Evolutionary conservation across 2,797 vertebrate species (phyloP).

Genomic region (Helicolenus hilgendorfi): DNA sequence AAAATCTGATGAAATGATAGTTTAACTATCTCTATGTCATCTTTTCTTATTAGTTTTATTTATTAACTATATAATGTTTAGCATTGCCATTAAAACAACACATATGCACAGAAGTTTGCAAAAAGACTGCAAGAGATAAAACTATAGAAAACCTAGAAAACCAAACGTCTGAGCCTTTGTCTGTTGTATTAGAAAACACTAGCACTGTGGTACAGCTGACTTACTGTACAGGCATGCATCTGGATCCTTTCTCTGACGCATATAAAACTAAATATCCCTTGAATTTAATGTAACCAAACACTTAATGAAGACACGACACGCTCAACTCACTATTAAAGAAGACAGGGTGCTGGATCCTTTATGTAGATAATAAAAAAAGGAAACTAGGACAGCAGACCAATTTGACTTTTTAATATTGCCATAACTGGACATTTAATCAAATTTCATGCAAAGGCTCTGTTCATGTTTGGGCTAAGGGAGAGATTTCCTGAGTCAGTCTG

Average conservation of each 20-base stretch:
- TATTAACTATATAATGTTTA: background rate
- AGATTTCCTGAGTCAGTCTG: background rate
- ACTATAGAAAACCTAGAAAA: background rate
- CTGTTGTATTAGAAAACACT: conserved; percentile 8
- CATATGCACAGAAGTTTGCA: background rate
- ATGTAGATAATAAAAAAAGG: background rate
- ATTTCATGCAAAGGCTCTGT: background rate
- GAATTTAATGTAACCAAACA: background rate
- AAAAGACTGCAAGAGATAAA: background rate
- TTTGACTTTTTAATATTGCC: background rate
- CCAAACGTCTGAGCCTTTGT: background rate
- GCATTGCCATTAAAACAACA: background rate
- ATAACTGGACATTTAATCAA: background rate
- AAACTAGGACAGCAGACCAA: background rate
- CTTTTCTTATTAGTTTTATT: background rate
- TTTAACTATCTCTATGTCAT: background rate
- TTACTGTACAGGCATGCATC: background rate
- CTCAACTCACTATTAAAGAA: background rate
- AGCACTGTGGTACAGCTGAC: background rate
- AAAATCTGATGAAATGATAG: background rate
- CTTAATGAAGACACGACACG: background rate
- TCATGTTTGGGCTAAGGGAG: background rate
- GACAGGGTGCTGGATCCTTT: background rate
- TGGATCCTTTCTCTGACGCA: conserved; percentile 14
- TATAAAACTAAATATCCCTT: background rate